Conservation (phyloP, 2,797 vertebrate species). For the Cuniculus paca region DNA sequence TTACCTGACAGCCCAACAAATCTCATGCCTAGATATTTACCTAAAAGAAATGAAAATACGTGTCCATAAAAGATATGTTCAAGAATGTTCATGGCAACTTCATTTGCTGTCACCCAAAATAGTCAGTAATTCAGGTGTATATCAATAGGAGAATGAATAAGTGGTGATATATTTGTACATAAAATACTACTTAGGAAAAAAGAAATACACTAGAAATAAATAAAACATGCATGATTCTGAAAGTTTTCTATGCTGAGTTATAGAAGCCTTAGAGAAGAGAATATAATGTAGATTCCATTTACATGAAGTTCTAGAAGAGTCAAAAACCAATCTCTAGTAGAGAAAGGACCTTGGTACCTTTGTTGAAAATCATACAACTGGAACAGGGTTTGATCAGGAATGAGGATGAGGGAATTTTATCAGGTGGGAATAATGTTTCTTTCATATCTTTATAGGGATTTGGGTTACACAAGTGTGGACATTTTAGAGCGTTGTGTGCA, state of each 20-base stretch:
- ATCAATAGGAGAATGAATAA: neutral
- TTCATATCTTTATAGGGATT: neutral
- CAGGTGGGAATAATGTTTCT: neutral
- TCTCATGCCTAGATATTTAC: neutral
- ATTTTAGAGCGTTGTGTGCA: neutral
- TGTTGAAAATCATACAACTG: too few relatives aligned
- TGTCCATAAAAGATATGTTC: neutral
- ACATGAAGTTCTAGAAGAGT: neutral
- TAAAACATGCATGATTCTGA: neutral
- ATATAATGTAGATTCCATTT: neutral
- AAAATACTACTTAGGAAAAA: neutral
- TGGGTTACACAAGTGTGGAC: neutral
- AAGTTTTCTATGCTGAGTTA: neutral
- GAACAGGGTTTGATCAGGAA: neutral
- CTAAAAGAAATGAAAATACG: neutral
- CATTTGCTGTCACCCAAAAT: too few relatives aligned
- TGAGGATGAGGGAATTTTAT: neutral
- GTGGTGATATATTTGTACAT: neutral
- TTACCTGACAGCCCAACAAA: neutral
- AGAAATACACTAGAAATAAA: neutral
- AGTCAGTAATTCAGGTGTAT: neutral
- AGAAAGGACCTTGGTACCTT: neutral
- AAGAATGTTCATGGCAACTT: neutral
- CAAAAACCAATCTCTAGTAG: neutral
- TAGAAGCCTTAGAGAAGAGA: neutral